Evolutionary conservation across 2,797 vertebrate genomes (phyloP), one percentile per base, ranked within the genome.

Genomic region (Characodon lateralis): DNA sequence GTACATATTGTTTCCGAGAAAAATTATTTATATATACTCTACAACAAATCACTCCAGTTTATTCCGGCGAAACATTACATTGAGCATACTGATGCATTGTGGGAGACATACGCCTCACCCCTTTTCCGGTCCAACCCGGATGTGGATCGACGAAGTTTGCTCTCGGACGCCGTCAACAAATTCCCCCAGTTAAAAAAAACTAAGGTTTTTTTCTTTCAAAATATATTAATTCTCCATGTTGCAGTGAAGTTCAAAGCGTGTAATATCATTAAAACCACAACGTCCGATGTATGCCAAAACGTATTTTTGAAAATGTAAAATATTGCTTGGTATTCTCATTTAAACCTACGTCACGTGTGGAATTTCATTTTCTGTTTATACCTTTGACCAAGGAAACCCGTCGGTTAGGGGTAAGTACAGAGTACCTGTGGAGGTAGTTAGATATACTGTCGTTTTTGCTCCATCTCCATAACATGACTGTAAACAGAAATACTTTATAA

Each of bases 81-180:
- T 61, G 59, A 66, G 2, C 22, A 66, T 41, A 41, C 20, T 26
- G 51, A 2, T 83, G 85, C 85, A 88, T 85, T 79, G 50, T 90
- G 92, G 91, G 90, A 90, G 8, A 43, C 89, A 79, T 84, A 90
- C 63, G 82, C 76, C 3, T 18, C 20, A 12, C 24, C 22, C 7
- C 46, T 46, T 20, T 94, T 94, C 92, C 92, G 87, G 63, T 80
- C 73, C 35, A 5, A 56, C 86, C 79, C 88, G 91, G 93, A 94
- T 84, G 73, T 81, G 65, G 85, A 72, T 43, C 43, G 68, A 35
- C 58, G 58, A 9, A 14, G 35, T 41, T 41, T 53, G 41, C n/a
- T 77, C 76, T 76, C 28, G 80, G 81, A 81, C 84, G 83, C 86
- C 84, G 88, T 91, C 78, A 71, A 46, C 5, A 55, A 72, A 65